These are phyloP conservation scores for Panthera tigris DNA, from an alignment of 2,113 vertebrate species.

Conservation along the genomic window DNA sequence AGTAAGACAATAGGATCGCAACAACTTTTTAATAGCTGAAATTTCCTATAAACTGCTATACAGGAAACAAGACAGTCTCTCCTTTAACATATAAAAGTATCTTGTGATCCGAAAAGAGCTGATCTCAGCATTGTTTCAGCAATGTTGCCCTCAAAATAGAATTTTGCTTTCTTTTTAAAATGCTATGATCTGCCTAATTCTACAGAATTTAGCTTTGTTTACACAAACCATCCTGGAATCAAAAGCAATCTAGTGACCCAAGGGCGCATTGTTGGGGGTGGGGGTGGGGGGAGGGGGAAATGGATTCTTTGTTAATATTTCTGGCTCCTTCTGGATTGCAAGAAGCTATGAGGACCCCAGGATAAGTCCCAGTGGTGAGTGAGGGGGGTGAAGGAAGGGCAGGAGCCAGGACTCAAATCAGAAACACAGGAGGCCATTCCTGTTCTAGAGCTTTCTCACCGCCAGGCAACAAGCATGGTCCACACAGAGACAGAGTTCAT, in stretches of 20 bases:
- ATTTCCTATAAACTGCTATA: background rate
- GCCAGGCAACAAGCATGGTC: accelerated
- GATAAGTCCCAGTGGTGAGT: background rate
- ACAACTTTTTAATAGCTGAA: background rate
- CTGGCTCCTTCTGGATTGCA: background rate
- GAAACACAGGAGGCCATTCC: background rate
- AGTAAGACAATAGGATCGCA: background rate
- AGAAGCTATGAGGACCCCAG: background rate
- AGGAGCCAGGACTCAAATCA: background rate
- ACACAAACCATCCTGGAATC: background rate
- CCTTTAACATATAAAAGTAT: slow-evolving; percentile 9
- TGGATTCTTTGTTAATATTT: background rate
- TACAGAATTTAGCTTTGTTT: background rate
- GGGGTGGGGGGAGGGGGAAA: no score
- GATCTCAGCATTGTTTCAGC: background rate
- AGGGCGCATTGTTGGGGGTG: no score
- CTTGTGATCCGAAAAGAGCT: slow-evolving; percentile 40
- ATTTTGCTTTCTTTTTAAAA: slow-evolving; percentile 38
- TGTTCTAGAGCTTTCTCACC: background rate
- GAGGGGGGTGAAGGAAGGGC: accelerated
- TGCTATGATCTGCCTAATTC: background rate
- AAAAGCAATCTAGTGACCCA: background rate
- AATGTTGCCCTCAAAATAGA: slow-evolving; percentile 45
- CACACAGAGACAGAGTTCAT: accelerated
- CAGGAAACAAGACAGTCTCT: background rate